phyloP scores from a whole-genome alignment of 2,797 vertebrate genomes.

The Scarus forsteni region DNA sequence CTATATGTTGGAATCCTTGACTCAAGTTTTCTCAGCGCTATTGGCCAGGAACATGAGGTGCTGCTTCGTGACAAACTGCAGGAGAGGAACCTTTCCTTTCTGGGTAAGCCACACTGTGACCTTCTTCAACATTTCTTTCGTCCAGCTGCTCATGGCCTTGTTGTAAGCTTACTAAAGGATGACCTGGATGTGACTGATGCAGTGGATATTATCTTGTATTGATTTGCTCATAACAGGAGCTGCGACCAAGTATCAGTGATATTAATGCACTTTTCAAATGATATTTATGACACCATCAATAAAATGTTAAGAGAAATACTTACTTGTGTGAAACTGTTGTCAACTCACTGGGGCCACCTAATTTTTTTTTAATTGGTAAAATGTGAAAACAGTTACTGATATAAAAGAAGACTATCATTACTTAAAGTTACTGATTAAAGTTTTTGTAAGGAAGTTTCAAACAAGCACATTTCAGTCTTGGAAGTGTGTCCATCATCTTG shows the following conservation, averaged over 20 bases:
- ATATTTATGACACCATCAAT: constrained; percentile 87
- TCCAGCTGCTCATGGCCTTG: constrained; percentile 43
- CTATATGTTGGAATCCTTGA: constrained; percentile 68
- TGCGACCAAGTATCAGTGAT: constrained; percentile 84
- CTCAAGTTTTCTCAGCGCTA: constrained; percentile 86
- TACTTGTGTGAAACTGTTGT: too few relatives aligned
- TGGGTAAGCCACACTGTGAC: constrained; percentile 87
- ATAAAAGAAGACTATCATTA: too few relatives aligned
- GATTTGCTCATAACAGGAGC: constrained; percentile 86
- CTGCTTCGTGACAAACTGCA: constrained; percentile 92
- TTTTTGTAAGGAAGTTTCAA: too few relatives aligned
- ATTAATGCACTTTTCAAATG: constrained; percentile 84
- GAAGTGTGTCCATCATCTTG: too few relatives aligned
- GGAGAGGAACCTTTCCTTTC: constrained; percentile 93
- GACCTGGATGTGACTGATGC: constrained; percentile 81
- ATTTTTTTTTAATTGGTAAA: too few relatives aligned
- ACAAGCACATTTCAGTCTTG: too few relatives aligned
- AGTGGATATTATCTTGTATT: constrained; percentile 85
- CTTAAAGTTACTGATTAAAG: too few relatives aligned
- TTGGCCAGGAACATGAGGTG: constrained; percentile 96
- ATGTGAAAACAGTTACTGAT: too few relatives aligned
- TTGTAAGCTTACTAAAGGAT: constrained; percentile 37
- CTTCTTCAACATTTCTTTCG: constrained; percentile 34
- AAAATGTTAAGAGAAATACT: too few relatives aligned
- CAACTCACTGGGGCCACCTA: neutral